Percentiles rank a stretch among this genome's conserved stretches.
phyloP scores from a whole-genome alignment of 2,797 vertebrate genomes.

The Cirrhinus mrigala region DNA sequence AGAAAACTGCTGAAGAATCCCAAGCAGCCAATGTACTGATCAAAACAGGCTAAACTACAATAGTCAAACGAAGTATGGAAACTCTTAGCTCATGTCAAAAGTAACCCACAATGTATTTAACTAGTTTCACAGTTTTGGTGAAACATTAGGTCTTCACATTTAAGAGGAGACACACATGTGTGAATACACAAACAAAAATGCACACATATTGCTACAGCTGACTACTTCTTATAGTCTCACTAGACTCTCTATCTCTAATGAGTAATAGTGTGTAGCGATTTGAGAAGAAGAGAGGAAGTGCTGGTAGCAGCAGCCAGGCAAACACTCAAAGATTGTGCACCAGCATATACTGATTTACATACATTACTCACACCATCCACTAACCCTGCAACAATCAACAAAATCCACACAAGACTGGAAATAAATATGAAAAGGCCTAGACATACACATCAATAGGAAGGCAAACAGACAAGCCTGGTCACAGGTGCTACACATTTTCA shows the following conservation, averaged over 20 bases:
- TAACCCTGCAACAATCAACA: neutral
- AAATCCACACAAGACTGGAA: neutral
- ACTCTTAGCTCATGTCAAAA: conserved; percentile 18
- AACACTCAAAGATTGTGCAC: neutral
- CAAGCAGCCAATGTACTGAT: conserved; percentile 24
- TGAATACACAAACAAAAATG: neutral
- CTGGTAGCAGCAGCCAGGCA: neutral
- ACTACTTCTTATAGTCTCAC: neutral
- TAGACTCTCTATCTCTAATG: neutral
- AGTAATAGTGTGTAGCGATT: too few relatives aligned
- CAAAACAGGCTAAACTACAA: conserved; percentile 32
- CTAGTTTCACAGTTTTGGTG: too few relatives aligned
- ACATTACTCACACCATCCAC: neutral
- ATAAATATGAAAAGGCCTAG: conserved; percentile 1
- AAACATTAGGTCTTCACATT: neutral
- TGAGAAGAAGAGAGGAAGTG: neutral
- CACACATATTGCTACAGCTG: neutral
- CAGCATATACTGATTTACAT: neutral
- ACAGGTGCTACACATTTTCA: conserved; percentile 32
- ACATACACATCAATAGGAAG: neutral
- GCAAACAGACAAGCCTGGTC: neutral
- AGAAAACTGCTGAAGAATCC: conserved; percentile 46
- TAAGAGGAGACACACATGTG: neutral
- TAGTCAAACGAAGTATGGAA: neutral
- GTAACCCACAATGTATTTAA: neutral